Base-by-base conservation (phyloP, 1,140 invertebrate species). In the Microvelia longipes region DNA sequence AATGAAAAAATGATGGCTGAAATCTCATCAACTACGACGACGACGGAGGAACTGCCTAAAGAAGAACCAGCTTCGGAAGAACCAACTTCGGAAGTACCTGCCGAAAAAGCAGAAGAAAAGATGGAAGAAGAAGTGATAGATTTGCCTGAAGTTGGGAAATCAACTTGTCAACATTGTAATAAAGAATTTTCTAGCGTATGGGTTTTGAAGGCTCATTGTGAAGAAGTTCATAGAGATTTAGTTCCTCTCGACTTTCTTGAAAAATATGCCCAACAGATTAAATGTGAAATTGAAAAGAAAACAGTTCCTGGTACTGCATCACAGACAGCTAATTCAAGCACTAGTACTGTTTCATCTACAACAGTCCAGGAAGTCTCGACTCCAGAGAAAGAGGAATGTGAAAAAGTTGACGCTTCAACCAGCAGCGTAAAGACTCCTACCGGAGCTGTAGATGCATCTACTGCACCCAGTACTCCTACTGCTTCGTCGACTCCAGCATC, bases 151-250 rank as follows among this genome's bases (percentile, higher is more conserved):
- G 83, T 90, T 71, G 86, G 85, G 74, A 90, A 87, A 81, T 90
- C 89, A 78, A 83, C 83, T n/a, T 97, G 94, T 80, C 87, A 88
- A 77, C 88, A 91, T 77, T 98, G 94, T 80, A 89, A 88, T 74
- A 96, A 96, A 80, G 90, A 92, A 77, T 96, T 97, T 81, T 94
- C 92, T 74, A 94, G 92, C 82, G 90, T 96, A 70, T 96, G 94
- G 89, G 93, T 96, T 71, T 82, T 97, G 77, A 96, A 96, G 81
- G 90, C 93, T 73, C 94, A 98, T 80, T 92, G 91, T 81, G 94
- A 97, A 84, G 93, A 96, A 84, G 88, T 94, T 71, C 94, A 97
- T 81, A 90, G 91, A 77, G 89, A 93, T 78, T 83, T 94, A 78
- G 91, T 97, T 69, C 93, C 93, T 15, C 82, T 91, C 27, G 90